Evolutionary conservation across 2,113 vertebrate genomes (phyloP), one percentile per base, ranked within the genome.

Genomic region (Triplophysa rosa): DNA sequence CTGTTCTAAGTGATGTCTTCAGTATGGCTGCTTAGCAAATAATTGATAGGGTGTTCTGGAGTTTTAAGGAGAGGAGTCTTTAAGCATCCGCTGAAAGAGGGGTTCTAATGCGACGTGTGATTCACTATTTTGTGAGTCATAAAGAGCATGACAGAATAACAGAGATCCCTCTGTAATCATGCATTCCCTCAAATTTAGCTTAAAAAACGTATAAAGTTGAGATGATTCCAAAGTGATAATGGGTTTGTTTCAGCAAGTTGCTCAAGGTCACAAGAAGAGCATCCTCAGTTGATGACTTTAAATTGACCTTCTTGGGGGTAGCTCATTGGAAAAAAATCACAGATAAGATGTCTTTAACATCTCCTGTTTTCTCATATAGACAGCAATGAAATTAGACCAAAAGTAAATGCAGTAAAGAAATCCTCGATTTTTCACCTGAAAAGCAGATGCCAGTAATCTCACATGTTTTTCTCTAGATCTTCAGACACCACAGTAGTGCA

Each of bases 21-120:
- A 91, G 90, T 90, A 92, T 89, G 90, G 83, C 89, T 91, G 90
- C 88, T 91, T 89, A 86, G 87, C 78, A 80, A 71, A 86, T 90
- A 90, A 93, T 90, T 91, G 87, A 93, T 91, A 88, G 87, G 87
- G 82, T 84, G 86, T 86, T 89, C 82, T 80, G 80, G 78, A 63
- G 10, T 86, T 91, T 90, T 88, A 87, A 88, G 84, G 84, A 87
- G 87, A 83, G 80, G 58, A 84, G 85, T 76, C 23, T 77, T 80
- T 78, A 59, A 80, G 80, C 80, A 54, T 87, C 75, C 82, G 77
- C 13, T 71, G 26, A 74, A 88, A 67, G 26, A 82, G 86, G 80
- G 37, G 82, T 83, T 88, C 88, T 85, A 88, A 87, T 87, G 86
- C 81, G 73, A 82, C 24, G 56, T 8, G 83, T 90, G 84, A 87